Percentiles rank a stretch among this genome's conserved stretches.
These are phyloP conservation scores for Sogatella furcifera DNA, from an alignment of 1,140 invertebrate species.

Conservation along the genomic window DNA sequence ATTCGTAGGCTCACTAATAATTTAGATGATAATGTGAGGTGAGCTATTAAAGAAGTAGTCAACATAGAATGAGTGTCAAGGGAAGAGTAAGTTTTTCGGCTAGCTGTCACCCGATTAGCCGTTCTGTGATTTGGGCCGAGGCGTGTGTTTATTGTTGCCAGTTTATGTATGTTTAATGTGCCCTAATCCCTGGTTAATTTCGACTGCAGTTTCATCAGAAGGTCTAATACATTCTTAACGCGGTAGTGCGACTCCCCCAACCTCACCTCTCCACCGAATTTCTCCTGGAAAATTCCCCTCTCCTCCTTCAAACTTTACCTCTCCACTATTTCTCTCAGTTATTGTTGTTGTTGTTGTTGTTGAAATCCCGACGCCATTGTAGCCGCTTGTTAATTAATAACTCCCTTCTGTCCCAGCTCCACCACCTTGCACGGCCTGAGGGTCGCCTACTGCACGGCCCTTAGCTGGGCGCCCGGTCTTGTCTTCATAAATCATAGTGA, in stretches of 20 bases:
- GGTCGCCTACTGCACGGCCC: not conserved
- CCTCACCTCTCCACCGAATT: no score
- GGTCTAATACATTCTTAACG: constrained; percentile 1
- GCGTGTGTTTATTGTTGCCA: not conserved
- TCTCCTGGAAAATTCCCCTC: no score
- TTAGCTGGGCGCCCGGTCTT: not conserved
- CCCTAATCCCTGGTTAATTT: constrained; percentile 1
- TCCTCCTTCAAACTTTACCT: no score
- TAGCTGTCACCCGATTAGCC: no score
- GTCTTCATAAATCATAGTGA: constrained; percentile 3
- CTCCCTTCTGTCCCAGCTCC: not conserved
- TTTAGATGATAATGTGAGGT: no score
- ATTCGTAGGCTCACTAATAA: no score
- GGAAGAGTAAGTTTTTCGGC: no score
- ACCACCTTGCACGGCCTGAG: not conserved
- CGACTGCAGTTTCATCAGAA: constrained; percentile 2
- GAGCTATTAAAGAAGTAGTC: no score
- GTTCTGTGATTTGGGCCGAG: not conserved
- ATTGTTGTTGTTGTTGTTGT: not conserved
- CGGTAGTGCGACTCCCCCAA: not conserved
- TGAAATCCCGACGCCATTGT: constrained; percentile 2
- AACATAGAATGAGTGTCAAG: no score
- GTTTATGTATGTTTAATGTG: constrained; percentile 3
- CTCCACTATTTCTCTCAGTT: not conserved
- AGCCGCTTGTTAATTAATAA: constrained; percentile 1